Base-by-base conservation (phyloP, 2,888 invertebrate genomes). In the Leptinotarsa haldemani region DNA sequence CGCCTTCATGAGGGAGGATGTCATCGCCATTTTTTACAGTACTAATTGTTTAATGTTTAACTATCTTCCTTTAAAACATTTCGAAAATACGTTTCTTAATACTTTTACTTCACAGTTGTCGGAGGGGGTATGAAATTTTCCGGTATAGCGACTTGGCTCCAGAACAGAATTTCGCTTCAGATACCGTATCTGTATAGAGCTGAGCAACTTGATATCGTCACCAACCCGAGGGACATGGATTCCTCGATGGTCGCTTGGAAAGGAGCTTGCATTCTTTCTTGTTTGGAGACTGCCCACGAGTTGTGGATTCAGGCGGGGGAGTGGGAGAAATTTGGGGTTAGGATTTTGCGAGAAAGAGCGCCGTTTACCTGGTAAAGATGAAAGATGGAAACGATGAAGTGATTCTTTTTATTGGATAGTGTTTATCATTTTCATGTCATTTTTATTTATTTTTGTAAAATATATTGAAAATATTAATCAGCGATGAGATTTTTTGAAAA, bases 231-330 rank as follows among this genome's bases (percentile, higher is more conserved):
- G 86, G 97, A 97, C 82, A 94, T 97, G 90, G 97, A 97, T 86
- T 94, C 97, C 0, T 93, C 94, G 1, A 93, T 95, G 89, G 95
- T 95, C 0, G 92, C 94, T 0, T 98, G 98, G 98, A 97, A 97
- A 86, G 98, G 98, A 0, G 97, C 97, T 0, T 94, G 97, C 0
- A 95, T 98, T 13, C 92, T 98, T 91, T 95, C 97, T 0, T 96
- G 97, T 82, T 87, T 98, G 74, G 98, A 98, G 85, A 96, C 97
- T 0, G 95, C 97, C 0, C 94, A 95, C 77, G 98, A 98, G 85
- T 87, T 98, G 12, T 98, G 98, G 97, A 96, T 98, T 58, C 91
- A 92, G 71, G 92, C 93, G 74, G 89, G 89, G 47, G 97, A 98
- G 87, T 98, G 97, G 97, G 92, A 92, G 80, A 94, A 93, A 79